Percentiles rank a stretch among this genome's conserved stretches.
Evolutionary conservation across 1,140 invertebrate genomes (phyloP).

Genomic region (Diachasma alloeum): DNA sequence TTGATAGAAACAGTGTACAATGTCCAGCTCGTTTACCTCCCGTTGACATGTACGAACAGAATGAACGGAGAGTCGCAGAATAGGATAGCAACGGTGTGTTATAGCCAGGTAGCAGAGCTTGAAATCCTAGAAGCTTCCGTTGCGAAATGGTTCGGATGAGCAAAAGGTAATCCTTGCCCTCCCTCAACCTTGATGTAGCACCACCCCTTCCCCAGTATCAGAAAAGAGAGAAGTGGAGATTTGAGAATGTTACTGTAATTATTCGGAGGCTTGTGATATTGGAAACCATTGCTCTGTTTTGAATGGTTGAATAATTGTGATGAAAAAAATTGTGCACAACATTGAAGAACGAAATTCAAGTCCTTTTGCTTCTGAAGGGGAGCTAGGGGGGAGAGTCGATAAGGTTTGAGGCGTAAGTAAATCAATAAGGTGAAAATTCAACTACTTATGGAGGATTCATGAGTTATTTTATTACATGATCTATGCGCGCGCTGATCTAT

Average conservation of each 20-base stretch:
- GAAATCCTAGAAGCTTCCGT: slow-evolving; percentile 50
- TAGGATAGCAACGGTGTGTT: slow-evolving; percentile 16
- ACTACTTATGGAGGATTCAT: too few species aligned
- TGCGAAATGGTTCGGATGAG: slow-evolving; percentile 49
- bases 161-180: slow-evolving; percentile 42
- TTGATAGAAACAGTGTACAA: not conserved
- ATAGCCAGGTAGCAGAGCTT: slow-evolving; percentile 34
- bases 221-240: slow-evolving; percentile 14
- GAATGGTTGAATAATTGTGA: not conserved
- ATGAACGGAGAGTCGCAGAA: not conserved
- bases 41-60: not conserved
- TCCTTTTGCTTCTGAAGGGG: not conserved
- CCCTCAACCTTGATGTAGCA: not conserved
- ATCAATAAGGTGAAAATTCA: too few species aligned
- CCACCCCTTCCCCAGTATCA: not conserved
- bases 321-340: not conserved
- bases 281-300: slow-evolving; percentile 27
- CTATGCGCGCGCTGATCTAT: too few species aligned
- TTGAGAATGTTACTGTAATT: slow-evolving; percentile 41
- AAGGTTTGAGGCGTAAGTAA: too few species aligned
- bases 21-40: not conserved
- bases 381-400: too few species aligned
- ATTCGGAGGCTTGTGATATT: slow-evolving; percentile 37
- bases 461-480: too few species aligned
- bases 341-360: not conserved